Base-by-base conservation (phyloP, 2,888 invertebrate genomes). In the Torymus aiolomorphi region DNA sequence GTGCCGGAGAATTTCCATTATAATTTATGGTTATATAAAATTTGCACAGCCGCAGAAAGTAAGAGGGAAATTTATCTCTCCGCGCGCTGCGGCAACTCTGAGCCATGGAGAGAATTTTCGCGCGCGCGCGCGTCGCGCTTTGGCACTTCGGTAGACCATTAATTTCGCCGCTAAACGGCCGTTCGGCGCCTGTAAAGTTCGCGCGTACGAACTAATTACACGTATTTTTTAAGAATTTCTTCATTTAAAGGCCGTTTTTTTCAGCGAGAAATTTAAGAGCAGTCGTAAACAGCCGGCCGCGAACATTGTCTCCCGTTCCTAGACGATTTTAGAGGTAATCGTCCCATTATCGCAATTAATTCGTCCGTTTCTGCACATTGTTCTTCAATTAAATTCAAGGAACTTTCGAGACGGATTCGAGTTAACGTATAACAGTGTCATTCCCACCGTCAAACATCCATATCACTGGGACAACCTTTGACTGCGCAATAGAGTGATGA, bases 1-100 rank as follows among this genome's bases (percentile, higher is more conserved):
- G 8, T 8, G 42, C 1, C 42, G 5, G 8, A 8, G 8, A 18
- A 31, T 42, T 51, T 31, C 56, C 20, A 66, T 74, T 59, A 49
- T 70, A 70, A 79, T 79, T 79, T 69, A 79, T 51, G 62, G 12
- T 73, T 56, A 16, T 20, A 62, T 63, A 57, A 73, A 69, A 74
- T 79, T 51, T 67, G n/a, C 63, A 49, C 20, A 54, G 31, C 20
- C 62, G n/a, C 18, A 42, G 31, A 63, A 69, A 59, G 75, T 75
- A 71, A 71, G 65, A 71, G 65, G 57, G 16, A n/a, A 67, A 78
- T 78, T 72, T 54, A 74, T 69, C 65, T 70, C 24, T 16, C 18
- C 24, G 18, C 5, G 54, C 10, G 57, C 24, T 11, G 11, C 54
- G 56, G 24, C 16, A 56, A 52, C 49, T 66, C 61, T 72, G n/a